A percentile compares a stretch with the other conserved stretches of the same genome.
Evolutionary conservation across 2,797 vertebrate genomes (phyloP).

Genomic region (Myotis pilosus): DNA sequence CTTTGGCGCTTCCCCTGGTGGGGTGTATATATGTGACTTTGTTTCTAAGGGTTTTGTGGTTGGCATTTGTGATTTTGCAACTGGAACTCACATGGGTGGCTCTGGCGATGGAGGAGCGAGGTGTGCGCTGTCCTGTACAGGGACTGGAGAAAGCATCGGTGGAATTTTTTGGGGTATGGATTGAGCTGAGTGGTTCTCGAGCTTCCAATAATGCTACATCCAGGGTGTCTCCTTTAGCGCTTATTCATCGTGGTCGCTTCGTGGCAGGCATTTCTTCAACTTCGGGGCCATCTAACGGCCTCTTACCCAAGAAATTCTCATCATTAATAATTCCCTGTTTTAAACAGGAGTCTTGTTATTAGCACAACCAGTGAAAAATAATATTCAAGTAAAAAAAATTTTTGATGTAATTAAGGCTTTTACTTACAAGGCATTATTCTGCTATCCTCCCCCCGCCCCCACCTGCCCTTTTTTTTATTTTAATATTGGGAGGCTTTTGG

Average conservation of each 20-base stretch:
- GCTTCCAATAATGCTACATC: conserved; percentile 92
- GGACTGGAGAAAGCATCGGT: conserved; percentile 90
- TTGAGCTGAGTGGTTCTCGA: conserved; percentile 95
- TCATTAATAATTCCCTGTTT: conserved; percentile 92
- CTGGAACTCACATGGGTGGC: conserved; percentile 87
- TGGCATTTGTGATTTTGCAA: conserved; percentile 89
- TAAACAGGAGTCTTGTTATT: too few species aligned
- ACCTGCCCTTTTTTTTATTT: too few species aligned
- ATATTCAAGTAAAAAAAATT: too few species aligned
- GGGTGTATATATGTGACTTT: conserved; percentile 86
- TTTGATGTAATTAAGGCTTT: too few species aligned
- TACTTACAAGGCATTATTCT: too few species aligned
- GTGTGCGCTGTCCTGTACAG: conserved; percentile 88
- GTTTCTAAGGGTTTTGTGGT: conserved; percentile 88
- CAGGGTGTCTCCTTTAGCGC: conserved; percentile 88
- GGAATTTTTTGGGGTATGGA: conserved; percentile 95
- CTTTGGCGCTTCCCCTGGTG: too few species aligned
- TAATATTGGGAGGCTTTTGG: too few species aligned
- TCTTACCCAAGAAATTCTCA: conserved; percentile 95
- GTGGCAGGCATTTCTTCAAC: conserved; percentile 91
- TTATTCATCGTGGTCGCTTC: conserved; percentile 90
- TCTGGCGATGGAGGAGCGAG: conserved; percentile 89
- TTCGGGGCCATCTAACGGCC: conserved; percentile 93
- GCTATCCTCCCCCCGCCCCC: too few species aligned
- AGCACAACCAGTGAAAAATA: too few species aligned